Evolutionary conservation across 2,797 vertebrate genomes (phyloP).

Genomic region (Cyclura pinguis): DNA sequence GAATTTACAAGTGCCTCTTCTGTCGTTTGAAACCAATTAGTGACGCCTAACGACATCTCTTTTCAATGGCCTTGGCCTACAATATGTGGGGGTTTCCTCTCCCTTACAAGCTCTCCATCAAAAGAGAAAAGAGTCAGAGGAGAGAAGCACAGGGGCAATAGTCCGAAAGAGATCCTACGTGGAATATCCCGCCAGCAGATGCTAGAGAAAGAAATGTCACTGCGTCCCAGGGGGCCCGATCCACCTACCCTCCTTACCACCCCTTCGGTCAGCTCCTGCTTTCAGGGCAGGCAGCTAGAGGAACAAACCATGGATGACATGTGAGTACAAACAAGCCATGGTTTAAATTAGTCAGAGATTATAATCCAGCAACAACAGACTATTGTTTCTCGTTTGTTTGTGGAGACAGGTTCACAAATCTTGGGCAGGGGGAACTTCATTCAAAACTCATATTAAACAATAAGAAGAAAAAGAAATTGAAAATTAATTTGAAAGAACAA

Average conservation of each 20-base stretch:
- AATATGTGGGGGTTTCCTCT: rapidly evolving
- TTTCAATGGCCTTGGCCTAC: slow-evolving; percentile 45
- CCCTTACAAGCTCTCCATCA: neutral
- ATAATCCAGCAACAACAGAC: neutral
- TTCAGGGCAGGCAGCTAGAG: neutral
- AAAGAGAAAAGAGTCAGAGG: neutral
- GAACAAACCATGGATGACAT: neutral
- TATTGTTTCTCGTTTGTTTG: neutral
- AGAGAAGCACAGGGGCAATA: neutral
- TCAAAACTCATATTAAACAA: too few species aligned
- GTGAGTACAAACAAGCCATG: neutral
- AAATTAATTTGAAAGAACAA: too few species aligned
- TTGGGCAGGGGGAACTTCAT: too few species aligned
- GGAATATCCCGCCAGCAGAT: too few species aligned
- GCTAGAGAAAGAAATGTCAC: too few species aligned
- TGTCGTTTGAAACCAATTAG: slow-evolving; percentile 58
- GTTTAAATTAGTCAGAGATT: neutral
- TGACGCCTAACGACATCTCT: slow-evolving; percentile 31
- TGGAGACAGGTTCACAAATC: neutral
- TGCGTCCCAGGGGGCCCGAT: too few species aligned
- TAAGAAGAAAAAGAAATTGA: too few species aligned
- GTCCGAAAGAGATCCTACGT: too few species aligned
- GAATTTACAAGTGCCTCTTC: slow-evolving; percentile 47
- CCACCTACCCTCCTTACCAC: neutral
- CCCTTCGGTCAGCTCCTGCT: neutral